phyloP scores from a whole-genome alignment of 2,888 invertebrate genomes.

The Mamestra brassicae region DNA sequence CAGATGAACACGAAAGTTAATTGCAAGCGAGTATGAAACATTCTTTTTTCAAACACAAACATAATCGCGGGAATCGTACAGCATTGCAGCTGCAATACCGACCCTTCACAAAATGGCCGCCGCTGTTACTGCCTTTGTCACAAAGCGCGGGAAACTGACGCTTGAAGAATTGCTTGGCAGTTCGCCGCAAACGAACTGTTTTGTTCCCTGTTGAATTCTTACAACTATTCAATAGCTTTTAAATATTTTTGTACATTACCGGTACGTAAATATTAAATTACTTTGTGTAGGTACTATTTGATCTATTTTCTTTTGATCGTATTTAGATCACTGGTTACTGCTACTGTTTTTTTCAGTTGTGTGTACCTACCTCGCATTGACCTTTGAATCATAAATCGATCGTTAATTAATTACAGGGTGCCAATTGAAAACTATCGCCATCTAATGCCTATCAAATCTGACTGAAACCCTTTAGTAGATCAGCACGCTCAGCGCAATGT shows the following conservation, averaged over 20 bases:
- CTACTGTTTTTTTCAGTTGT: no score
- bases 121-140: constrained; percentile 67
- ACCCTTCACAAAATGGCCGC: constrained; percentile 62
- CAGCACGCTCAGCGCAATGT: no score
- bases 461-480: no score
- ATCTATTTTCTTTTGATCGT: neutral
- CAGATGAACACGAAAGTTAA: constrained; percentile 54
- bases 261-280: constrained; percentile 31
- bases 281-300: neutral
- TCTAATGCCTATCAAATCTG: no score
- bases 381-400: no score
- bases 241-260: constrained; percentile 50
- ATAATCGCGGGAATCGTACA: constrained; percentile 48
- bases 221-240: constrained; percentile 50
- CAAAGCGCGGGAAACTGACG: constrained; percentile 71
- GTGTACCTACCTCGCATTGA: no score
- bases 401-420: no score
- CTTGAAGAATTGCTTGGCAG: constrained; percentile 70
- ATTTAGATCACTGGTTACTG: no score
- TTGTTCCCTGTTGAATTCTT: constrained; percentile 64
- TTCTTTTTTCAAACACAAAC: constrained; percentile 54
- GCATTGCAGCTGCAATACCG: constrained; percentile 43
- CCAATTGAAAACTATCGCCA: no score
- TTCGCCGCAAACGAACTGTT: constrained; percentile 60
- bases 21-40: constrained; percentile 43